Conservation (phyloP, 2,113 vertebrate species). For the Nematolebias whitei region DNA sequence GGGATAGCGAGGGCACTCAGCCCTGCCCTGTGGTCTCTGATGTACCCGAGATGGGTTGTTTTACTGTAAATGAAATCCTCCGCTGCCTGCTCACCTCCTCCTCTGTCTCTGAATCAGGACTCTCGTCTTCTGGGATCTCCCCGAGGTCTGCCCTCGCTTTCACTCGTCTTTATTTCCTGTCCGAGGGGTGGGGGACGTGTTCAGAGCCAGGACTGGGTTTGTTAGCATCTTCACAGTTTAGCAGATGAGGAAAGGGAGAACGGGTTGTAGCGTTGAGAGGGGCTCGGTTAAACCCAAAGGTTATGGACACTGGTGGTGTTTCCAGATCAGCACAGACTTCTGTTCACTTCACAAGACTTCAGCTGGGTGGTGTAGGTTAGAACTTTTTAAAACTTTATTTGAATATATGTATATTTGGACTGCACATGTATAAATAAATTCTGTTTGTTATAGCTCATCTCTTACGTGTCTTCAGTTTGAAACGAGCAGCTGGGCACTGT, state of each 20-base stretch:
- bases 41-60: constrained; percentile 71
- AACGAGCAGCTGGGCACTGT: rapidly evolving
- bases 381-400: constrained; percentile 66
- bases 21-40: constrained; percentile 68
- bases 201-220: constrained; percentile 38
- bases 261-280: constrained; percentile 25
- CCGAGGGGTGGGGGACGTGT: constrained; percentile 29
- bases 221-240: constrained; percentile 55
- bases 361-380: constrained; percentile 60
- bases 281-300: constrained; percentile 61
- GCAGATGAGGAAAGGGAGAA: constrained; percentile 47
- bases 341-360: constrained; percentile 53
- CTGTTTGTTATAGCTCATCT: constrained; percentile 64
- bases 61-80: constrained; percentile 79
- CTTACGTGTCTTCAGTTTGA: constrained; percentile 20
- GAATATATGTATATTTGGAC: constrained; percentile 76
- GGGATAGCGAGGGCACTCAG: constrained; percentile 64
- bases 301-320: constrained; percentile 49
- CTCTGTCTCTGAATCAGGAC: constrained; percentile 67
- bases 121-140: constrained; percentile 68
- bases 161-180: constrained; percentile 53
- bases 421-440: constrained; percentile 73
- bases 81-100: constrained; percentile 63
- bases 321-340: constrained; percentile 51
- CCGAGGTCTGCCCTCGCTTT: constrained; percentile 63